Percentiles rank a stretch among this genome's conserved stretches.
phyloP scores from a whole-genome alignment of 1,140 invertebrate species.

The Oncopodura yosiiana region DNA sequence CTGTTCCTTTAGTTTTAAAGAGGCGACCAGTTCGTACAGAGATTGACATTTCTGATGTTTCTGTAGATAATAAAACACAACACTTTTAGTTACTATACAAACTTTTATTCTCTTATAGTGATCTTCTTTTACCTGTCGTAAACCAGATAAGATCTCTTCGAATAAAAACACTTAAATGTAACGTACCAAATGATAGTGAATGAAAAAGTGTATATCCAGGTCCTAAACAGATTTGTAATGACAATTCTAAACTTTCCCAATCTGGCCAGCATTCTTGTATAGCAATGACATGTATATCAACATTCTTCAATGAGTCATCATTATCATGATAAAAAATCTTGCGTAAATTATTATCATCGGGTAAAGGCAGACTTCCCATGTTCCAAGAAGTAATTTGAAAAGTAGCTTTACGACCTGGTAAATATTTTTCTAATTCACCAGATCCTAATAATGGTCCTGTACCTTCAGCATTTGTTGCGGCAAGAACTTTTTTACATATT shows the following conservation, averaged over 20 bases:
- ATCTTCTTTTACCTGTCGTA: conserved; percentile 24
- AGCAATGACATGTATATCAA: conserved; percentile 32
- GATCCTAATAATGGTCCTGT: conserved; percentile 26
- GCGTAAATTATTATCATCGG: conserved; percentile 27
- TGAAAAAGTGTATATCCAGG: conserved; percentile 28
- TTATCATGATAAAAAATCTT: conserved; percentile 31
- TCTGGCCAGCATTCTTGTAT: conserved; percentile 34
- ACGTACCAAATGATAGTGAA: conserved; percentile 31
- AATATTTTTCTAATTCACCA: conserved; percentile 24
- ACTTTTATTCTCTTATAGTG: background rate
- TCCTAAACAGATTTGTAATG: conserved; percentile 29
- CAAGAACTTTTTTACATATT: background rate
- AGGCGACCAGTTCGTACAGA: conserved; percentile 31
- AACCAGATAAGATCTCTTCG: conserved; percentile 33
- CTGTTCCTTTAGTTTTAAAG: conserved; percentile 33
- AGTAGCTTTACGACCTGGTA: conserved; percentile 6
- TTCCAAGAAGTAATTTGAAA: conserved; percentile 34
- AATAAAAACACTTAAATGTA: conserved; percentile 29
- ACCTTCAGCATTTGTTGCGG: background rate
- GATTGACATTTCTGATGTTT: conserved; percentile 20
- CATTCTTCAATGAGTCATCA: conserved; percentile 5
- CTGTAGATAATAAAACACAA: conserved; percentile 12
- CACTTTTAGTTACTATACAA: background rate
- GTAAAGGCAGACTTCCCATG: conserved; percentile 32
- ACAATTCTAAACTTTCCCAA: conserved; percentile 28